Evolutionary conservation across 2,888 invertebrate species (phyloP).

Genomic region (Auanema sp.): DNA sequence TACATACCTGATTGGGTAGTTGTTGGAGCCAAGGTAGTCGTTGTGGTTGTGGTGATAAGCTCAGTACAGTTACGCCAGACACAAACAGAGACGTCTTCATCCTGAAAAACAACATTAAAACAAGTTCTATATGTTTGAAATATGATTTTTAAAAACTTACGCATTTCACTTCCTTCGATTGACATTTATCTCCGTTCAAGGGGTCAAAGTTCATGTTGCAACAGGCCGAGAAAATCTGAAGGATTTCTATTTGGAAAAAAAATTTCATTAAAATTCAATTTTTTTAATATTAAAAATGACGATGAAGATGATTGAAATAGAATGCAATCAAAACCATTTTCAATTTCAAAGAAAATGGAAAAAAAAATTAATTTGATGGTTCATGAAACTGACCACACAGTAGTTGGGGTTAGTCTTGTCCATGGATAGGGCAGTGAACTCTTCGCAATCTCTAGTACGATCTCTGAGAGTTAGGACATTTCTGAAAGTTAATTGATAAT

Average conservation of each 20-base stretch:
- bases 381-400: no score
- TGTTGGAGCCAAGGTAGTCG: slow-evolving; percentile 27
- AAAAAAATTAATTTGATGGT: no score
- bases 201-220: slow-evolving; percentile 30
- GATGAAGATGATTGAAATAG: no score
- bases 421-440: no score
- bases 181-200: slow-evolving; percentile 40
- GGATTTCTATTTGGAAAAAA: background rate
- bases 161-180: slow-evolving; percentile 24
- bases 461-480: no score
- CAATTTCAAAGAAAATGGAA: no score
- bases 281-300: no score
- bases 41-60: slow-evolving; percentile 40
- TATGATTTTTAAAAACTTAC: background rate
- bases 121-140: background rate
- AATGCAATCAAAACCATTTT: no score
- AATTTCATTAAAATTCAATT: no score
- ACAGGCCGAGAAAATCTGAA: slow-evolving; percentile 24
- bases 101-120: background rate
- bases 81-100: slow-evolving; percentile 20
- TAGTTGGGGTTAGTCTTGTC: no score
- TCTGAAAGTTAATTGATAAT: no score
- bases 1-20: slow-evolving; percentile 1
- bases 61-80: slow-evolving; percentile 37
- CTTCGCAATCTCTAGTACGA: no score